Conservation (phyloP, 2,888 invertebrate genomes). For the Bugula neritina region DNA sequence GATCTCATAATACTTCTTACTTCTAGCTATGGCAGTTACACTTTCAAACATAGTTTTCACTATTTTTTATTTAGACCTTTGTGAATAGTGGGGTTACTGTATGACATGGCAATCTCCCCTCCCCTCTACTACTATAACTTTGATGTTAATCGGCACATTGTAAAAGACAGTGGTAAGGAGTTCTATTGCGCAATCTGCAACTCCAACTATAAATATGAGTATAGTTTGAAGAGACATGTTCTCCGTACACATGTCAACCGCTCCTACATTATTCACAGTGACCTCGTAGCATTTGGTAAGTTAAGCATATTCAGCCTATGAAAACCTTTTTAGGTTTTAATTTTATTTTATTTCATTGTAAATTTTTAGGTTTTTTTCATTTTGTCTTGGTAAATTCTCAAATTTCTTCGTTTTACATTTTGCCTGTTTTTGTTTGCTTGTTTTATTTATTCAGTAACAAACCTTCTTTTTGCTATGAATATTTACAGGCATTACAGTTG, state of each 20-base stretch:
- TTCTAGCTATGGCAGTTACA: too few species aligned
- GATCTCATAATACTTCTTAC: too few species aligned
- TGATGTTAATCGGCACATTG: background rate
- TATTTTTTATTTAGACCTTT: too few species aligned
- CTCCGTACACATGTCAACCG: background rate
- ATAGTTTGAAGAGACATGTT: constrained; percentile 5
- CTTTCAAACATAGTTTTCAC: too few species aligned
- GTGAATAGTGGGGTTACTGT: too few species aligned
- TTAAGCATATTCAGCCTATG: background rate
- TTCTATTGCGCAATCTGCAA: constrained; percentile 3
- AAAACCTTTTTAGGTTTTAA: too few species aligned
- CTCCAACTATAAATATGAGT: background rate
- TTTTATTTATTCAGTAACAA: background rate
- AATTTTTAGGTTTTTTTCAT: too few species aligned
- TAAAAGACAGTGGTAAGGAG: background rate
- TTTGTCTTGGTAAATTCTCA: too few species aligned
- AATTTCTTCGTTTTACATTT: too few species aligned
- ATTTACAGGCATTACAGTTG: background rate
- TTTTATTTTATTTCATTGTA: too few species aligned
- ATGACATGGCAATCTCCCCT: background rate
- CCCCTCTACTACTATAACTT: background rate
- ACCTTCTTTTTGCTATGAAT: background rate
- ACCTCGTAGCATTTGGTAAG: constrained; percentile 14
- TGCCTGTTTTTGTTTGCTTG: background rate
- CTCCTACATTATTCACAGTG: background rate